A percentile compares a stretch with the other conserved stretches of the same genome.
Conservation (phyloP, 2,797 vertebrate species). For the Anolis apletophallus region DNA sequence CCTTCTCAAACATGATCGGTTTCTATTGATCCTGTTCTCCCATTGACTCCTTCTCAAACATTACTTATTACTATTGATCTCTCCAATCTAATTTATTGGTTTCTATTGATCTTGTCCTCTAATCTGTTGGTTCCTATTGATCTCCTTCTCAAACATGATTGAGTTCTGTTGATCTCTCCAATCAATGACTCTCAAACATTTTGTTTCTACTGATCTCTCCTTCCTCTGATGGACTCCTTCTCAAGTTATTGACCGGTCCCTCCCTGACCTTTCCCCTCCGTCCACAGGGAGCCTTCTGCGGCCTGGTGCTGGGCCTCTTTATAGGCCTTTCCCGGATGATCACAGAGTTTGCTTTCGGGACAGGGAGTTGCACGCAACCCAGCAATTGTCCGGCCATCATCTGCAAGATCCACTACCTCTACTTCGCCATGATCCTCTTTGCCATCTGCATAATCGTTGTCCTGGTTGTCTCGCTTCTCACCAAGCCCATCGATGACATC, state of each 20-base stretch:
- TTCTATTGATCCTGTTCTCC: no score
- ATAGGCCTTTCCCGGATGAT: slow-evolving; percentile 90
- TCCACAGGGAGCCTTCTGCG: slow-evolving; percentile 93
- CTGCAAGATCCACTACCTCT: slow-evolving; percentile 95
- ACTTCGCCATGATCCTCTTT: slow-evolving; percentile 93
- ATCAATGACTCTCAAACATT: no score
- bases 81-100: no score
- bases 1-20: neutral
- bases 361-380: slow-evolving; percentile 86
- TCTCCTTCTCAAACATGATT: no score
- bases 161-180: no score
- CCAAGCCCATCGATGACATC: slow-evolving; percentile 92
- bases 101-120: no score
- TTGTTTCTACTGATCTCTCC: no score
- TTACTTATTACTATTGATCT: no score
- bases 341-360: slow-evolving; percentile 89
- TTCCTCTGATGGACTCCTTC: neutral
- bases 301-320: slow-evolving; percentile 85
- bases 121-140: no score
- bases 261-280: neutral
- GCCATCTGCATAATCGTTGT: slow-evolving; percentile 75
- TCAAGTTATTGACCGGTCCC: no score
- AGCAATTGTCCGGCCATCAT: slow-evolving; percentile 91
- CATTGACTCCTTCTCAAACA: neutral
- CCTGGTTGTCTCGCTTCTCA: slow-evolving; percentile 86